Base-by-base conservation (phyloP, 2,888 invertebrate genomes). In the Ormyrus nitidulus region DNA sequence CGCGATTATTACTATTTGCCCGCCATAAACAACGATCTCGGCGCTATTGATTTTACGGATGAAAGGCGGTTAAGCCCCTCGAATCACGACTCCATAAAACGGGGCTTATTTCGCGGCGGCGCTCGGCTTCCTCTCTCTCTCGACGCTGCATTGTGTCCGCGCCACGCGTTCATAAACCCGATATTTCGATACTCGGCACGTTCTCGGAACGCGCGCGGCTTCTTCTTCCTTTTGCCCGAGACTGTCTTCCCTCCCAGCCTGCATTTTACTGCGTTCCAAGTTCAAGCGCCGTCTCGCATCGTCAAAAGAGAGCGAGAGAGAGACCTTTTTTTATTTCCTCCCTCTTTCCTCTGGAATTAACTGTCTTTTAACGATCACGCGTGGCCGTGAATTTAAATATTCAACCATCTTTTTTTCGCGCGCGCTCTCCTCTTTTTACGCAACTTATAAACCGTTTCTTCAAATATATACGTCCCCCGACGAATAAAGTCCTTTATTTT, bases 151-250 rank as follows among this genome's bases (percentile, higher is more conserved):
- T 62, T 74, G 66, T 79, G 71, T 58, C 11, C 58, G 56, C 53
- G 34, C 54, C 7, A 69, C 46, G 70, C 64, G 56, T 53, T 61
- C 59, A 75, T 77, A 80, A 84, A 80, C 82, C 77, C 53, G 49
- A 79, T 82, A 81, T 80, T 84, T 84, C 74, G 70, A 83, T 83
- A 78, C 83, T 61, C 66, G 71, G 78, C 84, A 83, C 83, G 83
- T 85, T 77, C 81, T 11, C 68, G 49, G 11, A 34, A 53, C 58
- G 72, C 56, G n/a, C 54, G 65, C 51, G 6, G 9, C 46, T 53
- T 34, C 44, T 34, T n/a, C 8, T 62, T 13, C 51, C 44, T 61
- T 13, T 53, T 34, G 13, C 13, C 5, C 7, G 2, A 64, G 46
- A 11, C 62, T 46, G n/a, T 44, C 13, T 64, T 44, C 11, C n/a